Percentiles rank a stretch among this genome's conserved stretches.
Conservation (phyloP, 2,113 vertebrate species). For the Petrocephalus zakoni region DNA sequence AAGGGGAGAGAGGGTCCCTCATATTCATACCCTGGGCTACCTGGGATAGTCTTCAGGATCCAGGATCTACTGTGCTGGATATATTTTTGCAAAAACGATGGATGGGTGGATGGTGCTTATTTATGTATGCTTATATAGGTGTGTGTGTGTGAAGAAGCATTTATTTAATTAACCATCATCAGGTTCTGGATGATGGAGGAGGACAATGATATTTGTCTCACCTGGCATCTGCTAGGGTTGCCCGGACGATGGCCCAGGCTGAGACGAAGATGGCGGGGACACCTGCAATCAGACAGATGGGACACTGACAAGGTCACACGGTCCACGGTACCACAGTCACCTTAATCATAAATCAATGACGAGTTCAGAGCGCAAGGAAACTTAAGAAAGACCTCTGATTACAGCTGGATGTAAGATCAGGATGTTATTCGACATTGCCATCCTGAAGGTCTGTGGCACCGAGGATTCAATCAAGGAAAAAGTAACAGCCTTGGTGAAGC, state of each 20-base stretch:
- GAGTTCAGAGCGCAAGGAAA: not conserved
- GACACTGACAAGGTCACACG: not conserved
- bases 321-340: not conserved
- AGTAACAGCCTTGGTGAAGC: not conserved
- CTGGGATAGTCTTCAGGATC: not conserved
- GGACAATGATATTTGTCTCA: conserved; percentile 41
- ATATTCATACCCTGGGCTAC: not conserved
- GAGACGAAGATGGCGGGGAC: conserved; percentile 75
- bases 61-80: not conserved
- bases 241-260: conserved; percentile 74
- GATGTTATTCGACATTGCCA: not conserved
- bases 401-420: not conserved
- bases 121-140: not conserved
- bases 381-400: not conserved
- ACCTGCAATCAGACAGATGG: conserved; percentile 55
- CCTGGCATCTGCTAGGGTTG: conserved; percentile 72
- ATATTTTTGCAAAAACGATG: not conserved
- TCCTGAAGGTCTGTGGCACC: not conserved
- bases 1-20: not conserved
- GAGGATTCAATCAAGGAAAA: not conserved
- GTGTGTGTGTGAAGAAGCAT: not conserved
- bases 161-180: not conserved
- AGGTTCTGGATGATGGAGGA: not conserved
- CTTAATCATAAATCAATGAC: not conserved
- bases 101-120: not conserved